phyloP scores from a whole-genome alignment of 2,113 vertebrate species.

The Bos indicus region DNA sequence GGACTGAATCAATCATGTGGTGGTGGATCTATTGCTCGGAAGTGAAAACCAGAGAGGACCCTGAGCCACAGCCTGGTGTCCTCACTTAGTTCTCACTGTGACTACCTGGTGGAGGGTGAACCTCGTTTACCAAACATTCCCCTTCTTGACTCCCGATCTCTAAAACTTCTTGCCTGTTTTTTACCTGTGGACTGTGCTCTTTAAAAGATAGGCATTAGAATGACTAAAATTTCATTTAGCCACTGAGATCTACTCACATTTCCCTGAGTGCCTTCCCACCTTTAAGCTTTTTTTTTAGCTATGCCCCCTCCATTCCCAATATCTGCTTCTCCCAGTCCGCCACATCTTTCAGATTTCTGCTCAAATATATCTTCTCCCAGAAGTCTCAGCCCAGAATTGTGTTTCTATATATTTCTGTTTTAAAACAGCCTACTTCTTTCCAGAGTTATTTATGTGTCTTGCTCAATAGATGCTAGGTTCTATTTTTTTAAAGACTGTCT shows the following conservation, averaged over 20 bases:
- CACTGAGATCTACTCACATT: not conserved
- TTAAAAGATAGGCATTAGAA: not conserved
- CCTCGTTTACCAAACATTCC: not conserved
- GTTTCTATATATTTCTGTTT: not conserved
- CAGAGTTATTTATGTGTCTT: not conserved
- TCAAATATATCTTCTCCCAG: not conserved
- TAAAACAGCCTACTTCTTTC: constrained; percentile 9
- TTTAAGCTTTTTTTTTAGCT: not conserved
- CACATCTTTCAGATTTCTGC: not conserved
- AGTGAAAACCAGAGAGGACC: not conserved
- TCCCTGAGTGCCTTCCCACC: not conserved
- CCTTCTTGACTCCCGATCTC: not conserved
- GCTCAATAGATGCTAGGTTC: constrained; percentile 22
- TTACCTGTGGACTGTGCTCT: not conserved
- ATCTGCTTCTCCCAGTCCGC: not conserved
- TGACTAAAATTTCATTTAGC: not conserved
- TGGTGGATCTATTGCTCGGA: not conserved
- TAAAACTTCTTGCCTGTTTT: not conserved
- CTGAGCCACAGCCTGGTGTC: accelerated
- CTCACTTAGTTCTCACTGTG: not conserved
- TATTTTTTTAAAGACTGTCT: not conserved
- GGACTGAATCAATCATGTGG: not conserved
- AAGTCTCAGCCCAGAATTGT: not conserved
- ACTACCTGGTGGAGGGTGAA: not conserved
- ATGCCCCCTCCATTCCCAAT: not conserved